A percentile compares a stretch with the other conserved stretches of the same genome.
phyloP scores from a whole-genome alignment of 2,113 vertebrate species.

The Oryzias melastigma region DNA sequence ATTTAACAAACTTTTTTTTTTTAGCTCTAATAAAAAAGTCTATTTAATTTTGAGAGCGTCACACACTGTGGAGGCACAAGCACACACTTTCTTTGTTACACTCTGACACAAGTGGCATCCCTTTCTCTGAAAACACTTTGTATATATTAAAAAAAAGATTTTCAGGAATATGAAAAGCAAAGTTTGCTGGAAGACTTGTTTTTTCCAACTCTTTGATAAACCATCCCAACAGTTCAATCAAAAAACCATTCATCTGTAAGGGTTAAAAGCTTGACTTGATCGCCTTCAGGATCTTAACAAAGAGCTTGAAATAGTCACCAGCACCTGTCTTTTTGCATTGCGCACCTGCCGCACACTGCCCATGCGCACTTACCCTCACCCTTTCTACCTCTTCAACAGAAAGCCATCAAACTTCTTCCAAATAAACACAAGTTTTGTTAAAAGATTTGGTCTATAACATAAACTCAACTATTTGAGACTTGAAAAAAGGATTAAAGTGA shows the following conservation, averaged over 20 bases:
- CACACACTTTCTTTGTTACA: slow-evolving; percentile 24
- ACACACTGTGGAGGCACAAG: slow-evolving; percentile 2
- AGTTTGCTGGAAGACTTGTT: not conserved
- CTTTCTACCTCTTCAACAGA: not conserved
- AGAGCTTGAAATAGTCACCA: slow-evolving; percentile 73
- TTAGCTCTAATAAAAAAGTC: not conserved
- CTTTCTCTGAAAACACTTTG: not conserved
- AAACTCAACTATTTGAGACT: no score
- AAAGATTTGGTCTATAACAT: no score
- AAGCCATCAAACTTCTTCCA: slow-evolving; percentile 28
- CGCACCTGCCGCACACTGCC: slow-evolving; percentile 85
- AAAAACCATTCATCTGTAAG: slow-evolving; percentile 43
- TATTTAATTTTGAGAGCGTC: not conserved
- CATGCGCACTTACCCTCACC: slow-evolving; percentile 61
- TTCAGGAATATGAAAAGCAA: not conserved
- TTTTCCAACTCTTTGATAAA: slow-evolving; percentile 17
- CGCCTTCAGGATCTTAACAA: slow-evolving; percentile 64
- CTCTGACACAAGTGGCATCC: slow-evolving; percentile 5
- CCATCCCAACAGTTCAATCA: slow-evolving; percentile 37
- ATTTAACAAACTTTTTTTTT: no score
- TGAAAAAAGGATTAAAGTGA: no score
- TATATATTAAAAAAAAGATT: not conserved
- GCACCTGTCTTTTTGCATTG: slow-evolving; percentile 86
- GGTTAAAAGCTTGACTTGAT: slow-evolving; percentile 43
- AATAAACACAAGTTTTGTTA: not conserved